phyloP scores from a whole-genome alignment of 2,888 invertebrate genomes.

The Ametastegia equiseti region DNA sequence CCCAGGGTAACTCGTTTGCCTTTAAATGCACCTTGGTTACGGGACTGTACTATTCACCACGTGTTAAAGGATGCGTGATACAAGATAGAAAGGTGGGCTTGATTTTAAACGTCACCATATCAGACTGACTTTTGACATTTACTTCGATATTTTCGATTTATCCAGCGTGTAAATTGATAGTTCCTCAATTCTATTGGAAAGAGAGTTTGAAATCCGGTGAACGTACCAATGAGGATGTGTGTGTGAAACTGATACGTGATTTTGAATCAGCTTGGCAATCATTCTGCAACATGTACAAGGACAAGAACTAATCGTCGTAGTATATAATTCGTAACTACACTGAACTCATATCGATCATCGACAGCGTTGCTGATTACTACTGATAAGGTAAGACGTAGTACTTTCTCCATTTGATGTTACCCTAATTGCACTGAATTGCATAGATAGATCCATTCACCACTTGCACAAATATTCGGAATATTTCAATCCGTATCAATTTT shows the following conservation, averaged over 20 bases:
- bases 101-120: neutral
- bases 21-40: neutral
- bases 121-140: neutral
- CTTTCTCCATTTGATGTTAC: neutral
- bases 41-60: neutral
- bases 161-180: neutral
- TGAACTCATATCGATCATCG: neutral
- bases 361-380: conserved; percentile 25
- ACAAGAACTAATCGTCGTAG: conserved; percentile 9
- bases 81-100: neutral
- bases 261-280: neutral
- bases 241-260: conserved; percentile 35
- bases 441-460: neutral
- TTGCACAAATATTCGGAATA: neutral
- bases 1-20: neutral
- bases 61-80: conserved; percentile 26
- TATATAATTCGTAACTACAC: neutral
- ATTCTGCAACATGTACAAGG: conserved; percentile 8
- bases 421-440: neutral
- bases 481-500: too few relatives aligned
- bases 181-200: neutral
- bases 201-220: neutral
- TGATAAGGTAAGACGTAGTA: conserved; percentile 20
- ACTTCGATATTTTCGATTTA: neutral
- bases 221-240: neutral